Evolutionary conservation across 1,140 invertebrate species (phyloP).

Genomic region (Panulirus ornatus): DNA sequence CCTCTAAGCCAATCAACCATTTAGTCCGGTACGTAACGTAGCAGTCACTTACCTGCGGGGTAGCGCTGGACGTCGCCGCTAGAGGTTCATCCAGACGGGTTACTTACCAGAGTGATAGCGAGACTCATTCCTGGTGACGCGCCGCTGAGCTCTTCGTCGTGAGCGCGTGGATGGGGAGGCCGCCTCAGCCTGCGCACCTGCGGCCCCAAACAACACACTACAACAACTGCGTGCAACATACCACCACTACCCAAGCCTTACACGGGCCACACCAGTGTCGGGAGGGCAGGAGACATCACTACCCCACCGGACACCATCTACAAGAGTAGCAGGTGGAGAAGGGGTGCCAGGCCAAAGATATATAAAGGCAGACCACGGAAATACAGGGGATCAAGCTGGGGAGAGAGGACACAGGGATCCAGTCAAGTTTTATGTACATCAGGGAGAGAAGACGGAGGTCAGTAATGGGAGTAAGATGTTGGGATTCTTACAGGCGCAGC

Average conservation of each 20-base stretch:
- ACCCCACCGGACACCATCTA: neutral
- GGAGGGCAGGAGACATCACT: neutral
- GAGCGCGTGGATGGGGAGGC: constrained; percentile 83
- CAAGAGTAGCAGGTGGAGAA: neutral
- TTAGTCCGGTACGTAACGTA: too few relatives aligned
- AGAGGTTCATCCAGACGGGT: too few relatives aligned
- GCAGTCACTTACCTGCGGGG: too few relatives aligned
- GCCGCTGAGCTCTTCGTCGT: constrained; percentile 88
- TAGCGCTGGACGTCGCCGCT: too few relatives aligned
- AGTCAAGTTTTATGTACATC: neutral
- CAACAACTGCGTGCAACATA: constrained; percentile 41
- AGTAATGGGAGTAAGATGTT: neutral
- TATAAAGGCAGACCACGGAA: neutral
- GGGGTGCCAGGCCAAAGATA: neutral
- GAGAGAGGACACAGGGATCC: neutral
- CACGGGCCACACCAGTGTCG: neutral
- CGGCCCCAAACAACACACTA: constrained; percentile 61
- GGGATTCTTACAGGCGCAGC: neutral
- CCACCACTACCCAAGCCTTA: constrained; percentile 3
- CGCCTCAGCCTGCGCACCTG: constrained; percentile 77
- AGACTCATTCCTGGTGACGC: constrained; percentile 95
- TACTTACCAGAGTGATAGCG: constrained; percentile 96
- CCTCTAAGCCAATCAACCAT: too few relatives aligned
- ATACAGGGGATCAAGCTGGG: neutral
- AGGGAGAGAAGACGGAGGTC: neutral